phyloP scores from a whole-genome alignment of 2,113 vertebrate species.

The Seriola rivoliana region DNA sequence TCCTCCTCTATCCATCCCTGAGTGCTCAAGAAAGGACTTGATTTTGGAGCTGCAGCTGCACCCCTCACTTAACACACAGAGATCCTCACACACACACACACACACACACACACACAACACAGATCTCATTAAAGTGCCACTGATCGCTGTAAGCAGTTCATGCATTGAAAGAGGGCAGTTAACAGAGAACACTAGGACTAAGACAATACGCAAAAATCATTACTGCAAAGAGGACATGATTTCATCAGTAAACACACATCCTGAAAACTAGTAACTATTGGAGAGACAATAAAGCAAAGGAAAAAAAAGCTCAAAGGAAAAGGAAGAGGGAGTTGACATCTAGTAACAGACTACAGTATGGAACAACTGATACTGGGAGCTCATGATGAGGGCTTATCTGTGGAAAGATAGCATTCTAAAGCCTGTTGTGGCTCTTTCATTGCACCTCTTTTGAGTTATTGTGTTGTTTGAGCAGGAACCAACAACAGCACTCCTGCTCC shows the following conservation, averaged over 20 bases:
- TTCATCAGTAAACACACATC: constrained; percentile 42
- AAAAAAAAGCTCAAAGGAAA: constrained; percentile 22
- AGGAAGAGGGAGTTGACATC: not conserved
- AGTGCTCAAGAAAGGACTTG: constrained; percentile 57
- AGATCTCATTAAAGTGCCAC: constrained; percentile 52
- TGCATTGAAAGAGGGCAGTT: constrained; percentile 27
- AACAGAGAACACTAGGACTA: constrained; percentile 11
- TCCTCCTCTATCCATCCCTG: constrained; percentile 17
- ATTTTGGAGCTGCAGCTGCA: constrained; percentile 70
- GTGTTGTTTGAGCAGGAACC: constrained; percentile 5
- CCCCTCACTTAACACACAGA: constrained; percentile 36
- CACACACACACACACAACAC: constrained; percentile 22
- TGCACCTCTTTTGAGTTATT: constrained; percentile 1
- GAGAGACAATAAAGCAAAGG: not conserved
- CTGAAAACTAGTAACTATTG: constrained; percentile 7
- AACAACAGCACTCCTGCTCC: constrained; percentile 6
- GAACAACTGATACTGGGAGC: constrained; percentile 19
- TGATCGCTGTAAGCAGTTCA: constrained; percentile 39
- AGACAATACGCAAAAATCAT: constrained; percentile 26
- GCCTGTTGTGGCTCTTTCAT: not conserved
- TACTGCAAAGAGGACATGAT: constrained; percentile 12
- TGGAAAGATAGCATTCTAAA: constrained; percentile 13
- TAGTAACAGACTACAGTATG: not conserved
- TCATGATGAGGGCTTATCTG: constrained; percentile 31
- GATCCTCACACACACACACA: constrained; percentile 12